Conservation (phyloP, 1,140 invertebrate species). For the Calliopsis andreniformis region DNA sequence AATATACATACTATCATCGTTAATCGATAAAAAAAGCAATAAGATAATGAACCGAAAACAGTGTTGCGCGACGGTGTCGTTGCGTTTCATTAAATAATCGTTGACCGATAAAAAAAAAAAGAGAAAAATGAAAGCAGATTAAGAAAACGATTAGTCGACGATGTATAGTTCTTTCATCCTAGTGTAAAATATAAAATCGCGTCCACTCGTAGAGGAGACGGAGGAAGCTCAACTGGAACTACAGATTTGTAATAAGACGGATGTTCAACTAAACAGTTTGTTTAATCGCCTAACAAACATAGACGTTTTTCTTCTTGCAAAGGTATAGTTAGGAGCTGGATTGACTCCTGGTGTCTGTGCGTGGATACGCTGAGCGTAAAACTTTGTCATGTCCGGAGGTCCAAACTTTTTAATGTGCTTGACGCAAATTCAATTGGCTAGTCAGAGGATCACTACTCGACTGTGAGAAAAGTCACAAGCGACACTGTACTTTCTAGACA, state of each 20-base stretch:
- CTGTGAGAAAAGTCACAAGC: no score
- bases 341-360: constrained; percentile 1
- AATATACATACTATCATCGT: constrained; percentile 27
- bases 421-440: no score
- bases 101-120: constrained; percentile 8
- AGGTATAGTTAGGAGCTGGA: constrained; percentile 15
- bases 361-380: constrained; percentile 4
- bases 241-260: constrained; percentile 50
- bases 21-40: constrained; percentile 29
- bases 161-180: background rate
- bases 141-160: background rate
- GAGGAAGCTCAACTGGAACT: background rate
- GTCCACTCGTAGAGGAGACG: background rate
- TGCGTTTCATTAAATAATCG: constrained; percentile 19
- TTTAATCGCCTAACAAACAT: constrained; percentile 26
- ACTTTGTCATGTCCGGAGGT: constrained; percentile 33
- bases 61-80: background rate
- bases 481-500: no score
- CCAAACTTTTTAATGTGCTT: constrained; percentile 21
- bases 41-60: constrained; percentile 18
- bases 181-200: constrained; percentile 10
- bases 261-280: background rate
- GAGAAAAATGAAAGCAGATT: background rate
- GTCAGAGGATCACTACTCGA: no score
- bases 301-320: constrained; percentile 49